phyloP scores from a whole-genome alignment of 2,888 invertebrate genomes.

The Xylota sylvarum region DNA sequence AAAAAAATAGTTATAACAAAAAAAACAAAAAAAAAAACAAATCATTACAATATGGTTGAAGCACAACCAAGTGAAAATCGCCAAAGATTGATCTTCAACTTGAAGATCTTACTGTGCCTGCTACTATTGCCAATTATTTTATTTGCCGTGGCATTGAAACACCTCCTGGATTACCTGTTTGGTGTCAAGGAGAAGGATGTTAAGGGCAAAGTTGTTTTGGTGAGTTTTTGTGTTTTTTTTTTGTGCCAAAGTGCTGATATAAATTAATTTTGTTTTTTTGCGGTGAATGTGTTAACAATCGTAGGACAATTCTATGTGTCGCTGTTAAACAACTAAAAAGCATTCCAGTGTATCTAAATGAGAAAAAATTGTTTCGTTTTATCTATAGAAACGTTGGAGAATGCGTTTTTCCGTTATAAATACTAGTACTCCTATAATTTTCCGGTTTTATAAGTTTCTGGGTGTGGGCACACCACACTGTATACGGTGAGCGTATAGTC shows the following conservation, averaged over 20 bases:
- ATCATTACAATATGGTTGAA: constrained; percentile 55
- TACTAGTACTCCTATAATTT: constrained; percentile 15
- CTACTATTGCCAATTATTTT: constrained; percentile 82
- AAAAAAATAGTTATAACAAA: no score
- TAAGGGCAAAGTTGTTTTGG: constrained; percentile 83
- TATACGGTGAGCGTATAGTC: not conserved
- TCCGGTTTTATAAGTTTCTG: constrained; percentile 59
- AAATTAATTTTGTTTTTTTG: not conserved
- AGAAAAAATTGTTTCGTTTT: no score
- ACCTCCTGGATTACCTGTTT: constrained; percentile 83
- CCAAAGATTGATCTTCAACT: constrained; percentile 80
- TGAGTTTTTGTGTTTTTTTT: constrained; percentile 78
- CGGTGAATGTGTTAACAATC: not conserved
- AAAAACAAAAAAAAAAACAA: constrained; percentile 7
- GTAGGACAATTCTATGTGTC: constrained; percentile 20
- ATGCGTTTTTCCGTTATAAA: constrained; percentile 48
- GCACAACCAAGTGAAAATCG: constrained; percentile 59
- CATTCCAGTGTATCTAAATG: constrained; percentile 52
- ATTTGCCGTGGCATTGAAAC: constrained; percentile 82
- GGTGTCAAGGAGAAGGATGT: constrained; percentile 83
- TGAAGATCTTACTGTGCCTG: constrained; percentile 81
- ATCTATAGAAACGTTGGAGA: constrained; percentile 34
- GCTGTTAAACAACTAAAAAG: constrained; percentile 42
- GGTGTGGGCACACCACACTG: constrained; percentile 1
- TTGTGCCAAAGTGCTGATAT: not conserved